phyloP scores from a whole-genome alignment of 2,888 invertebrate genomes.

The Gandaritis pyraliata region DNA sequence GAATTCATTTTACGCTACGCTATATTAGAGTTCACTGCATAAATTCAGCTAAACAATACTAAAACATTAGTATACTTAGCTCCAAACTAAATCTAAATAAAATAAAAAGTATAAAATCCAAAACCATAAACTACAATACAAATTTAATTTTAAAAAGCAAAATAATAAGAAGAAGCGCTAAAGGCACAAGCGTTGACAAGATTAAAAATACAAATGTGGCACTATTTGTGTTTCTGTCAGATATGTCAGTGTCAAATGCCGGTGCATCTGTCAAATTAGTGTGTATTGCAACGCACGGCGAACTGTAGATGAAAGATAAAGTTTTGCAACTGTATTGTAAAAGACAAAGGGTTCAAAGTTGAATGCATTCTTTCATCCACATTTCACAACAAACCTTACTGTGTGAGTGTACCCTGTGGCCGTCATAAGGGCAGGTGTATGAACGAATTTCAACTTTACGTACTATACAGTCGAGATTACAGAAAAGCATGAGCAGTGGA shows the following conservation, averaged over 20 bases:
- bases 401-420: slow-evolving; percentile 11
- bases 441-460: slow-evolving; percentile 16
- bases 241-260: slow-evolving; percentile 32
- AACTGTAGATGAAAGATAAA: slow-evolving; percentile 13
- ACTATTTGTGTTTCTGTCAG: slow-evolving; percentile 25
- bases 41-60: slow-evolving; percentile 39
- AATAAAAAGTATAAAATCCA: slow-evolving; percentile 25
- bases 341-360: not conserved
- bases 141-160: slow-evolving; percentile 39
- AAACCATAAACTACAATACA: slow-evolving; percentile 28
- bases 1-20: slow-evolving; percentile 9
- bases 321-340: not conserved
- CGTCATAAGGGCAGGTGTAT: slow-evolving; percentile 18
- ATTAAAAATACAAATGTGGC: slow-evolving; percentile 29
- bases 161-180: slow-evolving; percentile 43
- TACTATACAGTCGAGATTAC: slow-evolving; percentile 9
- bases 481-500: slow-evolving; percentile 26
- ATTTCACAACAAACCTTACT: slow-evolving; percentile 25
- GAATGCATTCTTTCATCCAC: slow-evolving; percentile 9
- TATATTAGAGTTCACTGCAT: slow-evolving; percentile 5
- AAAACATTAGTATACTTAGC: slow-evolving; percentile 20
- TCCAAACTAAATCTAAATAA: slow-evolving; percentile 23
- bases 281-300: slow-evolving; percentile 17
- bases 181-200: slow-evolving; percentile 53
- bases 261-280: slow-evolving; percentile 27